Percentiles rank a stretch among this genome's conserved stretches.
phyloP scores from a whole-genome alignment of 1,140 invertebrate genomes.

The Drosophila nigromelanica region DNA sequence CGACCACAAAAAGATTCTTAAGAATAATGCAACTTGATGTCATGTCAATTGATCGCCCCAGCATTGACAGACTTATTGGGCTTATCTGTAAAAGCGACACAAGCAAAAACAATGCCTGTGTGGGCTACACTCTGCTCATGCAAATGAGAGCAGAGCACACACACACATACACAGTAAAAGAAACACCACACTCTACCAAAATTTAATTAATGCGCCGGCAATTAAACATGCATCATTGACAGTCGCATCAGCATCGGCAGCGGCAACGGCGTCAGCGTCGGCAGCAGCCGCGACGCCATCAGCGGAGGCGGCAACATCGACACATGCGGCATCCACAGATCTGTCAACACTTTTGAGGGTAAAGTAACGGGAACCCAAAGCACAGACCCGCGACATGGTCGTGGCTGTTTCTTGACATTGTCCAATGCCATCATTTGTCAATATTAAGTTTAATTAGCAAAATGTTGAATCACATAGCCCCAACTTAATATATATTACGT shows the following conservation, averaged over 20 bases:
- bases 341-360: conserved; percentile 67
- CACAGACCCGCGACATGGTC: conserved; percentile 23
- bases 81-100: conserved; percentile 29
- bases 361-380: conserved; percentile 35
- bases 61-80: conserved; percentile 51
- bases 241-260: conserved; percentile 55
- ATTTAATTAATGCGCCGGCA: conserved; percentile 80
- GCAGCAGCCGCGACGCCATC: conserved; percentile 44
- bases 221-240: conserved; percentile 82
- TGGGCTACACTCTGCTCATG: conserved; percentile 45
- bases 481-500: background rate
- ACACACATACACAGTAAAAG: conserved; percentile 37
- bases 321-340: conserved; percentile 69
- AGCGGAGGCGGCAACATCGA: conserved; percentile 68
- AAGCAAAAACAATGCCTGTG: conserved; percentile 49
- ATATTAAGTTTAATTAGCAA: conserved; percentile 81
- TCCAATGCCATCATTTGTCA: conserved; percentile 76
- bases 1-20: conserved; percentile 18
- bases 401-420: conserved; percentile 66
- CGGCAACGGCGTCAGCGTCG: conserved; percentile 41
- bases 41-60: conserved; percentile 38
- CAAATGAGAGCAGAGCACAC: conserved; percentile 42
- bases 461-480: conserved; percentile 31
- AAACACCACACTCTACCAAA: conserved; percentile 54
- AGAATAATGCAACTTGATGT: conserved; percentile 34